Conservation (phyloP, 1,140 invertebrate species). For the Acarapis woodi region DNA sequence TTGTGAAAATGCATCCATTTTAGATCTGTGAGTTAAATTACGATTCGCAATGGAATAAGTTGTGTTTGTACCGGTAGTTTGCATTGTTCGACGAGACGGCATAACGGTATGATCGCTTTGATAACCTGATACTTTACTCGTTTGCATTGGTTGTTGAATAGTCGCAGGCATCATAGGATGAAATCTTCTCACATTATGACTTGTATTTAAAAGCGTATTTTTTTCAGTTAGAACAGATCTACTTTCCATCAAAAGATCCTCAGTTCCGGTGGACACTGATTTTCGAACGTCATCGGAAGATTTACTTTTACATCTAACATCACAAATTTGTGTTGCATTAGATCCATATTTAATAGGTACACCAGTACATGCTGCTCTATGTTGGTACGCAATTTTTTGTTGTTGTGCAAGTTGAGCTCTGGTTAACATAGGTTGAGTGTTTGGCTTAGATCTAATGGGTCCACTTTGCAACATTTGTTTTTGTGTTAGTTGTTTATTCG, state of each 20-base stretch:
- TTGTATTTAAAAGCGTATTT: too few species aligned
- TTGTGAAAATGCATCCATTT: too few species aligned
- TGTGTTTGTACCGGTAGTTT: too few species aligned
- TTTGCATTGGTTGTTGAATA: not conserved
- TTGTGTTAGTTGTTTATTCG: not conserved
- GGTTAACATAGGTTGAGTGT: too few species aligned
- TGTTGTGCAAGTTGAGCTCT: not conserved
- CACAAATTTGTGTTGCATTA: not conserved
- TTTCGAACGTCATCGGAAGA: conserved; percentile 53
- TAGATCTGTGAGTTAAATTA: too few species aligned
- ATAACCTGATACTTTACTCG: not conserved
- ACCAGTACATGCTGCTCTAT: not conserved
- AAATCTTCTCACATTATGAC: too few species aligned
- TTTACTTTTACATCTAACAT: conserved; percentile 20
- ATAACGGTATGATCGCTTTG: not conserved
- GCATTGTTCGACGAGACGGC: not conserved
- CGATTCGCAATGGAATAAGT: too few species aligned
- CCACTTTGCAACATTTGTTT: not conserved
- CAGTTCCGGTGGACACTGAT: conserved; percentile 19
- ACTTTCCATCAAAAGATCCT: conserved; percentile 16
- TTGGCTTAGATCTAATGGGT: not conserved
- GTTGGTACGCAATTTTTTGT: not conserved
- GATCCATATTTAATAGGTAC: not conserved
- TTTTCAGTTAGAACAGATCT: conserved; percentile 61
- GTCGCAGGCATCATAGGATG: not conserved